Evolutionary conservation across 1,140 invertebrate species (phyloP), one percentile per base, ranked within the genome.

Genomic region (Neodiprion virginianus): DNA sequence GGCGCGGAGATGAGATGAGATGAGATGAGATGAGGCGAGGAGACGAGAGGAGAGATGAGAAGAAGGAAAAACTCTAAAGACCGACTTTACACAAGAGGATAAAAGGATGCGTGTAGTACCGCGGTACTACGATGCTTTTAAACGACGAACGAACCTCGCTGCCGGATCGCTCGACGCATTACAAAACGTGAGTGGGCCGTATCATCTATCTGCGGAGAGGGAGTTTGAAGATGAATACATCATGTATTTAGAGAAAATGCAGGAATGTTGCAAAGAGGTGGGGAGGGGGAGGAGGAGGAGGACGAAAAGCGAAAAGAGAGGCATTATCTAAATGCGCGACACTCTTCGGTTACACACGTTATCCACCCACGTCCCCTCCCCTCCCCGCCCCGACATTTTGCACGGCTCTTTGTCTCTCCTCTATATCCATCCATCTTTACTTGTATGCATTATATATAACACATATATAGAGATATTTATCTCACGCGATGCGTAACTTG

Each of bases 291-390:
- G 69, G 75, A 77, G 72, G 72, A 65, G 71, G 61, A 47, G 40
- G 75, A 40, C 28, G 28, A 7, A 40, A 40, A 40, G 28, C 28
- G n/a, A 78, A 77, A 72, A 78, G 75, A 72, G 70, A 85, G 83
- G 84, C 85, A 87, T 87, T 86, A 86, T 86, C 85, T 85, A 86
- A 87, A 87, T 85, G 86, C 83, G 83, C 81, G 84, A 86, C 84
- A 85, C 85, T 86, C 84, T 82, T 76, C 78, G 71, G 50, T 74
- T 77, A 40, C 28, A 14, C 72, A 67, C 75, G 77, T 66, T 68
- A 47, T 9, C 5, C n/a, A 12, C 70, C 48, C 23, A 4, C 21
- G 7, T 9, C 14, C 21, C 14, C 11, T 8, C 21, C 70, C 47
- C 21, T 48, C 23, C 48, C 48, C 7, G 7, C 28, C 70, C 12